Percentiles rank a stretch among this genome's conserved stretches.
These are phyloP conservation scores for Cancer borealis DNA, from an alignment of 2,888 invertebrate species.

Conservation along the genomic window DNA sequence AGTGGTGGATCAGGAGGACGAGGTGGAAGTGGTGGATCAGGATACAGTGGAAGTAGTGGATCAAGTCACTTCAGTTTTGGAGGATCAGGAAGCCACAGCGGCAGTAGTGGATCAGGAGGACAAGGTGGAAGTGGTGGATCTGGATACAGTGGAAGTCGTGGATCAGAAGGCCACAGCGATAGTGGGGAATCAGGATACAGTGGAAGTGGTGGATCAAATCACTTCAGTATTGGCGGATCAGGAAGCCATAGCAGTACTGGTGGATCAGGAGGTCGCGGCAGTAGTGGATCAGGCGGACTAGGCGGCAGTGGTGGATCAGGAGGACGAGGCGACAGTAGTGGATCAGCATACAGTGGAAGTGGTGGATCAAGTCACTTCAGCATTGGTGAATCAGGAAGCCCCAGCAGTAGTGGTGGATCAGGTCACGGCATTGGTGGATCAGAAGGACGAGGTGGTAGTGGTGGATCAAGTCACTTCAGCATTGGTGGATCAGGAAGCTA, in stretches of 20 bases:
- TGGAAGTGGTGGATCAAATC: conserved; percentile 17
- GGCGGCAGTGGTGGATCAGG: not conserved
- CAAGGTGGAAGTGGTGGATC: conserved; percentile 54
- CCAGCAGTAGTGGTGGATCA: no score
- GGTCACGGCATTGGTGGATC: not conserved
- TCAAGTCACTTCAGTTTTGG: not conserved
- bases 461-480: conserved; percentile 38
- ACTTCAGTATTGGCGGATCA: conserved; percentile 24
- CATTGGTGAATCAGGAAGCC: no score
- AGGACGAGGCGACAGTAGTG: no score
- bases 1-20: conserved; percentile 47
- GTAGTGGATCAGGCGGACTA: conserved; percentile 42
- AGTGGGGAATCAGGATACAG: conserved; percentile 30
- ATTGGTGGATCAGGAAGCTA: conserved; percentile 41
- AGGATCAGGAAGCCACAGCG: conserved; percentile 27
- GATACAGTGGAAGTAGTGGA: no score
- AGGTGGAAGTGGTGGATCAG: conserved; percentile 41
- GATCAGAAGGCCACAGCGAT: not conserved
- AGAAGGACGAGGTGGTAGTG: conserved; percentile 18
- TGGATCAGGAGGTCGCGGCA: conserved; percentile 46
- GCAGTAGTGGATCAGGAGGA: conserved; percentile 35
- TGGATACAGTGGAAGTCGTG: conserved; percentile 15
- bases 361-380: no score
- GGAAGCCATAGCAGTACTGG: conserved; percentile 46
- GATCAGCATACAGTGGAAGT: no score